Conservation (phyloP, 2,888 invertebrate species). For the Crioceris asparagi region DNA sequence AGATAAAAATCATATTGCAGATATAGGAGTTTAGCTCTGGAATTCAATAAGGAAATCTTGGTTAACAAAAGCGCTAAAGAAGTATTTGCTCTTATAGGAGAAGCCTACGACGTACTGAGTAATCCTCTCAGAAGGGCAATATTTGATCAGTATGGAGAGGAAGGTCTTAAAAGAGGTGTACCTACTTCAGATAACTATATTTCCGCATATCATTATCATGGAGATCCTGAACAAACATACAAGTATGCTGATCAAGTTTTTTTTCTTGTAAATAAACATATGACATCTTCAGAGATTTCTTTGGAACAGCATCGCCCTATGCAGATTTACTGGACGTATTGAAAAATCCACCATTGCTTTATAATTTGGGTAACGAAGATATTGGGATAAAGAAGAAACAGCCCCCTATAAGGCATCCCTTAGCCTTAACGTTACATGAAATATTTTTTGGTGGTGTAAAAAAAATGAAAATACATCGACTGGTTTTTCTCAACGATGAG, state of each 20-base stretch:
- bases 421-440: constrained; percentile 52
- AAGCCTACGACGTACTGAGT: constrained; percentile 70
- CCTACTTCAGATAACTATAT: constrained; percentile 56
- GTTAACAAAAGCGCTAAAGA: constrained; percentile 48
- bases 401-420: constrained; percentile 43
- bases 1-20: constrained; percentile 10
- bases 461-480: constrained; percentile 68
- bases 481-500: constrained; percentile 55
- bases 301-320: constrained; percentile 74
- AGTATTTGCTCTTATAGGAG: constrained; percentile 55
- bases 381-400: constrained; percentile 53
- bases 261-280: too few relatives aligned
- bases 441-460: constrained; percentile 66
- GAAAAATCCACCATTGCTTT: constrained; percentile 50
- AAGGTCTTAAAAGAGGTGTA: constrained; percentile 72
- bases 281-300: constrained; percentile 64
- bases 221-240: constrained; percentile 63
- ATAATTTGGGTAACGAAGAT: constrained; percentile 49
- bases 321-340: constrained; percentile 61
- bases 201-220: constrained; percentile 70
- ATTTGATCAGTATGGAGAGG: constrained; percentile 85
- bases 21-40: constrained; percentile 40
- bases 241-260: constrained; percentile 38
- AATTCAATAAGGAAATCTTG: constrained; percentile 42
- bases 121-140: constrained; percentile 59